These are phyloP conservation scores for Gopherus evgoodei DNA, from an alignment of 2,113 vertebrate species.

Conservation along the genomic window DNA sequence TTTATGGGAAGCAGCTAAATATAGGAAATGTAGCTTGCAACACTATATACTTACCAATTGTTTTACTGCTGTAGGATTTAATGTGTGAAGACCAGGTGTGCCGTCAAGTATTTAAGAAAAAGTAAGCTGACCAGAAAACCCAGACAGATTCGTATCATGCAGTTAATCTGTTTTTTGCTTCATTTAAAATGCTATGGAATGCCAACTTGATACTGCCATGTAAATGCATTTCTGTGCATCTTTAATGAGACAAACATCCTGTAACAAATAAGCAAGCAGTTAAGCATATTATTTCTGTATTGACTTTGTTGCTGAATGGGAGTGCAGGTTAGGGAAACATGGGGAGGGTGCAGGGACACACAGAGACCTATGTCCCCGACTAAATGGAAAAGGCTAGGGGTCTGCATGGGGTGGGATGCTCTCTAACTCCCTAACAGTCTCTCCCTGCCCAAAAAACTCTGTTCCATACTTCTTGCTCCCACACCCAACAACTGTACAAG, in stretches of 20 bases:
- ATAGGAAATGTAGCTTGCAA: neutral
- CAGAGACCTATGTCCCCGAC: too few species aligned
- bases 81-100: constrained; percentile 85
- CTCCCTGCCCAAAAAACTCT: too few species aligned
- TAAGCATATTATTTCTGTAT: neutral
- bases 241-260: neutral
- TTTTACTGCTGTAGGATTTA: constrained; percentile 82
- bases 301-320: neutral
- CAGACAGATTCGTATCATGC: neutral
- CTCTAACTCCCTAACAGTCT: too few species aligned
- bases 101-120: constrained; percentile 87
- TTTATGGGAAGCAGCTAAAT: neutral
- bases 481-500: too few species aligned
- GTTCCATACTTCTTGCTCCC: too few species aligned
- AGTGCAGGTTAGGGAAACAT: too few species aligned
- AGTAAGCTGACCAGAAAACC: neutral
- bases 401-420: too few species aligned
- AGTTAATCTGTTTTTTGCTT: neutral
- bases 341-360: too few species aligned
- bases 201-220: neutral
- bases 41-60: neutral
- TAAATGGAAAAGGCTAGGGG: too few species aligned
- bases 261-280: neutral
- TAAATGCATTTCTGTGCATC: neutral
- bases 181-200: neutral